Evolutionary conservation across 2,888 invertebrate genomes (phyloP), one percentile per base, ranked within the genome.

Genomic region (Mythimna loreyi): DNA sequence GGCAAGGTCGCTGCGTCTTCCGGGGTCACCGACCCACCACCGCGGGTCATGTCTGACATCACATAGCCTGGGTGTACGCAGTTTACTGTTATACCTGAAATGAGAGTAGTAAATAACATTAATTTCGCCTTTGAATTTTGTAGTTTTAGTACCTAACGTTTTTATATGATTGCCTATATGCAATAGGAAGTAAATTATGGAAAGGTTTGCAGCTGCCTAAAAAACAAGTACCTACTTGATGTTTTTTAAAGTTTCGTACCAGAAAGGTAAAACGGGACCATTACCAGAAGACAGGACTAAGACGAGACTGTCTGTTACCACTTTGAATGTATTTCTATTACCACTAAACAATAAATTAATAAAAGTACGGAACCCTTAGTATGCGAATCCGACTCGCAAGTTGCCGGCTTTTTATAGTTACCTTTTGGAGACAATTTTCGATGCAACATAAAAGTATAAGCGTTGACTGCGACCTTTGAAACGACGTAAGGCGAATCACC

Each of bases 381-480:
- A 8, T 1, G 8, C 9, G 33, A 33, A 2, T 33, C 1, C 33
- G 33, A 33, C 33, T 33, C 33, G 33, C 33, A 9, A 8, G 8
- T 33, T 9, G 33, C 33, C 33, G 33, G 33, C 11, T 36, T 19
- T 7, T n/a, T 1, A 1, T 19, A 5, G 8, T 67, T 88, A 94
- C 95, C 93, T 91, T 82, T 89, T 3, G 82, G 64, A 2, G 77
- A 56, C 30, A 95, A 83, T 84, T 84, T 90, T 56, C 96, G 92
- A 82, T 98, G 97, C 78, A 98, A 97, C 78, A 98, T 94, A 75
- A 97, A 94, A 0, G 97, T 96, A 73, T 98, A 94, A 0, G 97
- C 97, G 73, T 97, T 97, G 0, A 98, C 96, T 2, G 97, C 98
- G 11, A 98, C 97, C 94, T 98, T 98, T 0, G 98, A 98, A 1